Base-by-base conservation (phyloP, 2,888 invertebrate genomes). In the Ophonus ardosiacus region DNA sequence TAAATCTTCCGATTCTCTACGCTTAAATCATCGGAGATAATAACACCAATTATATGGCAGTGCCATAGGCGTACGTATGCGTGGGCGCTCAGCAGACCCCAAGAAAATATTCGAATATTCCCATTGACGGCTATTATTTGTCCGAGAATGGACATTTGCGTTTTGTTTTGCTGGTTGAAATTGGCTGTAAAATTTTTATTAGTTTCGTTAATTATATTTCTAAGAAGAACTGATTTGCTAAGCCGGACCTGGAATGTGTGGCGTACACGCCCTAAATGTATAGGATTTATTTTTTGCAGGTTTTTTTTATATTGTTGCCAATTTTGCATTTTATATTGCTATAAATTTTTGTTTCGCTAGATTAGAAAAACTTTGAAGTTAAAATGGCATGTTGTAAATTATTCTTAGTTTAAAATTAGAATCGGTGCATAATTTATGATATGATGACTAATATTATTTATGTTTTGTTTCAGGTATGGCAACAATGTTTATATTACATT, bases 151-250 rank as follows among this genome's bases (percentile, higher is more conserved):
- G 31, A 79, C 79, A 59, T 59, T 57, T 40, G 80, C 80, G 38
- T 61, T 78, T 80, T 80, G 71, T 74, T 31, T 21, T 24, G 76
- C 24, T n/a, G 76, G 6, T 24, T 56, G 76, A 56, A 79, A 79
- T 57, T 59, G 59, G 80, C 10, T 56, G 63, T 80, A 61, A 80
- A 80, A 80, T 61, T 59, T 80, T 80, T 80, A 80, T 80, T 6
- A 38, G 40, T 61, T 38, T 56, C 38, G n/a, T 80, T 80, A 80
- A 80, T 80, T 80, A 80, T 80, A 38, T 80, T 80, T 80, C 80
- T 80, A 38, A 40, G 80, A 80, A 80, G 63, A 40, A 1, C n/a
- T 38, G 40, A 68, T 68, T 38, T 38, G 38, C 38, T 24, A 15
- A 68, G 31, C 68, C 68, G 38, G 68, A n/a, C 21, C 71, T 74